phyloP scores from a whole-genome alignment of 2,888 invertebrate genomes.

The Drosophila austrosaltans region DNA sequence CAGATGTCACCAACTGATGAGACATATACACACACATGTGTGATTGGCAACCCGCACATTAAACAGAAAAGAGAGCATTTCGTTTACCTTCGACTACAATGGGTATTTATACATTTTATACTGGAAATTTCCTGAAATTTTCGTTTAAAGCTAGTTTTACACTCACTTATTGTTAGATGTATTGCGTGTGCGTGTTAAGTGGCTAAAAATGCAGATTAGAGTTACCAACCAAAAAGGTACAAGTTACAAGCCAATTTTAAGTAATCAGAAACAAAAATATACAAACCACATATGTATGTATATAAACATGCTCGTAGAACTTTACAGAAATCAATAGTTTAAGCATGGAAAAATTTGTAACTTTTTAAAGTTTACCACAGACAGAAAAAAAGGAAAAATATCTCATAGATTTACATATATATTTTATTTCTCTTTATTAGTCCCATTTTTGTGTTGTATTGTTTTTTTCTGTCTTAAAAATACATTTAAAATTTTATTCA shows the following conservation, averaged over 20 bases:
- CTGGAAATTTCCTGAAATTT: not conserved
- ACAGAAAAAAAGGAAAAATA: not conserved
- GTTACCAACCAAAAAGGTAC: not conserved
- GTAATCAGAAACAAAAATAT: not conserved
- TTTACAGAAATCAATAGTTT: not conserved
- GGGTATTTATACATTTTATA: not conserved
- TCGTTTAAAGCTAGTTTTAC: not conserved
- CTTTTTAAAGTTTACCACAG: too few species aligned
- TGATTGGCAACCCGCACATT: conserved; percentile 44
- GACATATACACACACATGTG: conserved; percentile 12
- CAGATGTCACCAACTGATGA: conserved; percentile 24
- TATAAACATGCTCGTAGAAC: not conserved
- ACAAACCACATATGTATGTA: not conserved
- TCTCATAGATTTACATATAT: not conserved
- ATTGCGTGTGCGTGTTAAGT: not conserved
- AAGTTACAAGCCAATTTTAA: conserved; percentile 5
- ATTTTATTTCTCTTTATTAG: not conserved
- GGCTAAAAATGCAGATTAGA: conserved; percentile 9
- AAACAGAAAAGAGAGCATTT: not conserved
- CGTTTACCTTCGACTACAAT: not conserved
- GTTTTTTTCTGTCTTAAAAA: not conserved
- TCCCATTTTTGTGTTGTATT: not conserved
- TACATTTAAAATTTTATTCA: not conserved
- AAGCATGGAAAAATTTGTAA: too few species aligned
- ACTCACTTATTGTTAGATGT: not conserved